A percentile compares a stretch with the other conserved stretches of the same genome.
Conservation (phyloP, 2,797 vertebrate species). For the Enteromius thamalakanensis region DNA sequence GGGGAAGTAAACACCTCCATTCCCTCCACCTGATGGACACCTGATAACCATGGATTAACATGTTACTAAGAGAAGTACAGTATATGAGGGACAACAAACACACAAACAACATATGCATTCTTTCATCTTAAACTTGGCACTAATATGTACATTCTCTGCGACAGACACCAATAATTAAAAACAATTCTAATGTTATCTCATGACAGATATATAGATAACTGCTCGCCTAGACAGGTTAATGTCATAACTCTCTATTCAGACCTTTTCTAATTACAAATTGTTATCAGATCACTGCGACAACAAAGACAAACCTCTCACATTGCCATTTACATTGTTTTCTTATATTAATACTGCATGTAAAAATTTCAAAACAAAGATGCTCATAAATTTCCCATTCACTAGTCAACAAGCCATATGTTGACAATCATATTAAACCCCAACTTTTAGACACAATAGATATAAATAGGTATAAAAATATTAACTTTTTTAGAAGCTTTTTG, state of each 20-base stretch:
- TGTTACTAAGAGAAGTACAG: background rate
- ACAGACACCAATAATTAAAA: background rate
- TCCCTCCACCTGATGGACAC: conserved; percentile 67
- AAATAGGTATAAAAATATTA: background rate
- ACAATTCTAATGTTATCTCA: background rate
- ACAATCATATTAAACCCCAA: background rate
- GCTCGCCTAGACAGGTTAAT: background rate
- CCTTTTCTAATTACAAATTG: background rate
- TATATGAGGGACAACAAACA: background rate
- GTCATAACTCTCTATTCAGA: background rate
- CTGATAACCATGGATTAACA: conserved; percentile 66
- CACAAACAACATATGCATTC: conserved; percentile 32
- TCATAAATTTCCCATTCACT: background rate
- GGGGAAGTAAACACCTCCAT: conserved; percentile 79
- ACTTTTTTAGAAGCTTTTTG: background rate
- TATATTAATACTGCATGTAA: background rate
- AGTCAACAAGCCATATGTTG: background rate
- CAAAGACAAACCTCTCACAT: background rate
- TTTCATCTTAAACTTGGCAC: conserved; percentile 34
- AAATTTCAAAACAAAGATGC: background rate
- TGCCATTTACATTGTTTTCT: background rate
- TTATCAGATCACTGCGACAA: background rate
- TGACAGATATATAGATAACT: background rate
- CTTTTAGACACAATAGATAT: background rate
- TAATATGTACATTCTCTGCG: background rate